These are phyloP conservation scores for Tetropium fuscum DNA, from an alignment of 2,888 invertebrate species.

Conservation along the genomic window DNA sequence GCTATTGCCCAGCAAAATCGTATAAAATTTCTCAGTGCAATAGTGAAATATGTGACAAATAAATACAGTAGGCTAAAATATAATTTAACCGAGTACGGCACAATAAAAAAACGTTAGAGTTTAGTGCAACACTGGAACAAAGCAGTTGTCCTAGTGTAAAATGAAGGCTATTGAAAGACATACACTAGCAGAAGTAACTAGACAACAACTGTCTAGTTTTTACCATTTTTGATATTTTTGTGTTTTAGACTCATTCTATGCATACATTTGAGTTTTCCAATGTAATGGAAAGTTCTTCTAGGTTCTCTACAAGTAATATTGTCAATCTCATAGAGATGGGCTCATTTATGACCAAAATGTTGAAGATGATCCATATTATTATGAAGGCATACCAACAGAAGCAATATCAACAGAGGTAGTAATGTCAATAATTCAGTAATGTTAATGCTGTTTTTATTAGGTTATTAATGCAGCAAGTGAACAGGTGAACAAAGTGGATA, in stretches of 20 bases:
- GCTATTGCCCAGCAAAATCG: no score
- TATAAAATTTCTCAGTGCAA: not conserved
- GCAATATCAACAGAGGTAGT: not conserved
- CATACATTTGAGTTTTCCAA: no score
- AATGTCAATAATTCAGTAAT: slow-evolving; percentile 2
- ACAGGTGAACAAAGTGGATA: slow-evolving; percentile 3
- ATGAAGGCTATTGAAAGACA: no score
- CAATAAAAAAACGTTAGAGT: not conserved
- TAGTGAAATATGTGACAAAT: slow-evolving; percentile 1
- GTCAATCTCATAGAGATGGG: no score
- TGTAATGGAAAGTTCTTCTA: no score
- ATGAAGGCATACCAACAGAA: not conserved
- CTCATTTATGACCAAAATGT: no score
- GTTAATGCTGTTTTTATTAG: not conserved
- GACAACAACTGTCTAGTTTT: no score
- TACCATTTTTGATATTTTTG: no score
- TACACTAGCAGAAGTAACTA: no score
- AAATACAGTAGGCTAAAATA: slow-evolving; percentile 3
- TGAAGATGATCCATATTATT: no score
- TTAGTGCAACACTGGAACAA: slow-evolving; percentile 4
- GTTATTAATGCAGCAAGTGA: slow-evolving; percentile 7
- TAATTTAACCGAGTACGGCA: slow-evolving; percentile 5
- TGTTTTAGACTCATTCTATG: no score
- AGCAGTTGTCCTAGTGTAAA: slow-evolving; percentile 1
- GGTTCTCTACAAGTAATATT: no score